These are phyloP conservation scores for Chesias legatella DNA, from an alignment of 2,888 invertebrate species.

Conservation along the genomic window DNA sequence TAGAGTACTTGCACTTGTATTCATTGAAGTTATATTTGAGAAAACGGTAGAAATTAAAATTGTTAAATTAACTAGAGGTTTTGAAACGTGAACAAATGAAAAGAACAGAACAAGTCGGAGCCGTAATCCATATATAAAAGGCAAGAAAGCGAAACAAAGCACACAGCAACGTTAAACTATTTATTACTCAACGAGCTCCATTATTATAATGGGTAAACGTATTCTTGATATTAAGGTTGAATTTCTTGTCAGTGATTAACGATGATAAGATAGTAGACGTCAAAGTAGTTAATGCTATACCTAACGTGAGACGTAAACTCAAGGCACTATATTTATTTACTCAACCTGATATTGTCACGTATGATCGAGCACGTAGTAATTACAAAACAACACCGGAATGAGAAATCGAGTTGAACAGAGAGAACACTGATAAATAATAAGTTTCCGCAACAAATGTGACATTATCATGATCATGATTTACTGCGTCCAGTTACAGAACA, in stretches of 20 bases:
- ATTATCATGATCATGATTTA: constrained; percentile 30
- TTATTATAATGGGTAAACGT: constrained; percentile 32
- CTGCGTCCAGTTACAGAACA: constrained; percentile 34
- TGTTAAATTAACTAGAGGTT: constrained; percentile 3
- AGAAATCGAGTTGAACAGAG: constrained; percentile 6
- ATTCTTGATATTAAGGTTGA: constrained; percentile 35
- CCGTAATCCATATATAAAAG: constrained; percentile 38
- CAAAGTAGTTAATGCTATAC: constrained; percentile 21
- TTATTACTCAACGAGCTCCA: constrained; percentile 44
- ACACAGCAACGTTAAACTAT: constrained; percentile 40
- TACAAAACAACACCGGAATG: constrained; percentile 9
- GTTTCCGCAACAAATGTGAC: constrained; percentile 1
- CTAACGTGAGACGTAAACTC: constrained; percentile 23
- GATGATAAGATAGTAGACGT: constrained; percentile 34
- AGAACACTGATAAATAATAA: constrained; percentile 3
- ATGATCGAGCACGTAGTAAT: constrained; percentile 14
- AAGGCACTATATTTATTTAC: constrained; percentile 28
- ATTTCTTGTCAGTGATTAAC: constrained; percentile 36
- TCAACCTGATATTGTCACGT: constrained; percentile 35
- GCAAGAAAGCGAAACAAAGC: constrained; percentile 62
- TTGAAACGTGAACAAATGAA: background rate
- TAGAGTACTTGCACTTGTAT: constrained; percentile 7
- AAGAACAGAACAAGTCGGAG: constrained; percentile 12
- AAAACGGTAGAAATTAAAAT: constrained; percentile 1
- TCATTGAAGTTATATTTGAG: background rate